Evolutionary conservation across 2,113 vertebrate species (phyloP), one percentile per base, ranked within the genome.

Genomic region (Pyrgilauda ruficollis): DNA sequence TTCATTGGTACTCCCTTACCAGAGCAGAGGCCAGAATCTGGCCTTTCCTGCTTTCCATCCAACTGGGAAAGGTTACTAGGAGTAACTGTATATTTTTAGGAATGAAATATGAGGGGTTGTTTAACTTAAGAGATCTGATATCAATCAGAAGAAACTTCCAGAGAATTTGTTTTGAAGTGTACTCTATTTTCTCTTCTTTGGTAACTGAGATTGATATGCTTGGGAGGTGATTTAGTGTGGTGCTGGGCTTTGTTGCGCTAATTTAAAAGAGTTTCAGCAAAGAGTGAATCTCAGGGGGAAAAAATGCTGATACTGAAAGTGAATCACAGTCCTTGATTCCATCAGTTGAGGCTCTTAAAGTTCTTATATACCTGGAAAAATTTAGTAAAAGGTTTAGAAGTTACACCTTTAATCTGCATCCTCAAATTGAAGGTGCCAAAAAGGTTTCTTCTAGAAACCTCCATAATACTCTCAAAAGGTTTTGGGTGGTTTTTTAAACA

Each of bases 1-100:
- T 94, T 77, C 55, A 21, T 41, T 76, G 87, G 33, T 59, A 62
- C 33, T 91, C 50, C 43, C 11, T 13, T 76, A 41, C 18, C 19
- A 59, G 59, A 90, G 39, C 59, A 77, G 70, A 80, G 79, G 55
- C 77, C 70, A 90, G 92, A 86, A 88, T 95, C 55, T 88, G 87
- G 43, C 82, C 85, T 85, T 86, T 76, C 68, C 63, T 94, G 59
- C 77, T 94, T 97, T 94, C 77, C 88, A n/a, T 93, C 53, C 84
- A 87, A 94, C 91, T 82, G 75, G 49, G 74, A 95, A 17, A 90
- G 87, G 55, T 78, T 96, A 63, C 77, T 87, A 50, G 47, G 69
- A 88, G 27, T 85, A 74, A 62, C 93, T 82, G 64, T 50, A 10
- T 85, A 44, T 97, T 93, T 97, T 46, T 82, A 17, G 86, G 52